Evolutionary conservation across 2,888 invertebrate genomes (phyloP).

Genomic region (Sphaerophoria rueppellii): DNA sequence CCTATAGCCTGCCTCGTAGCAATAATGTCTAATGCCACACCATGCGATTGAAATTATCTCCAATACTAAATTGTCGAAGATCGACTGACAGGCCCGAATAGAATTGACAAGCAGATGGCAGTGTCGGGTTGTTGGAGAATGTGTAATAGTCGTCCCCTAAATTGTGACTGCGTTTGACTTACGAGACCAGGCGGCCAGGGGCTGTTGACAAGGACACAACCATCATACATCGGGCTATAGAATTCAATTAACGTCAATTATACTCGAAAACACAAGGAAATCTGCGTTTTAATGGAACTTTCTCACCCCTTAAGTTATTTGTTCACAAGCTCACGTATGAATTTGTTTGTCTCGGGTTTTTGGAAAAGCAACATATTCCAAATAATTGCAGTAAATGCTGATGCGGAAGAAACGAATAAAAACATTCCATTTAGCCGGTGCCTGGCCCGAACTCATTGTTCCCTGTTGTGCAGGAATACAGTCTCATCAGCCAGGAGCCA

Average conservation of each 20-base stretch:
- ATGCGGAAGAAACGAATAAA: constrained; percentile 65
- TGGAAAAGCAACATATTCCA: constrained; percentile 53
- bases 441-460: constrained; percentile 17
- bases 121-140: neutral
- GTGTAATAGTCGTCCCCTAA: neutral
- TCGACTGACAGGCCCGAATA: constrained; percentile 64
- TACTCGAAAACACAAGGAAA: constrained; percentile 68
- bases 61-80: constrained; percentile 58
- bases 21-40: constrained; percentile 57
- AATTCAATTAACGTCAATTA: constrained; percentile 73
- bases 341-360: constrained; percentile 3
- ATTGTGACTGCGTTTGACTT: constrained; percentile 58
- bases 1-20: constrained; percentile 29
- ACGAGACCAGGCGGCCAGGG: constrained; percentile 11
- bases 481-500: neutral
- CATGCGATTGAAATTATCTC: constrained; percentile 64
- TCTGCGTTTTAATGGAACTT: constrained; percentile 70
- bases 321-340: neutral
- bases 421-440: constrained; percentile 3
- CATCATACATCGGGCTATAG: constrained; percentile 57
- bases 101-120: constrained; percentile 60
- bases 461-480: neutral
- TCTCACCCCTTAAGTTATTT: constrained; percentile 25
- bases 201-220: constrained; percentile 37
- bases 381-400: constrained; percentile 68